These are phyloP conservation scores for Bombus sylvicola DNA, from an alignment of 1,140 invertebrate genomes.

Conservation along the genomic window DNA sequence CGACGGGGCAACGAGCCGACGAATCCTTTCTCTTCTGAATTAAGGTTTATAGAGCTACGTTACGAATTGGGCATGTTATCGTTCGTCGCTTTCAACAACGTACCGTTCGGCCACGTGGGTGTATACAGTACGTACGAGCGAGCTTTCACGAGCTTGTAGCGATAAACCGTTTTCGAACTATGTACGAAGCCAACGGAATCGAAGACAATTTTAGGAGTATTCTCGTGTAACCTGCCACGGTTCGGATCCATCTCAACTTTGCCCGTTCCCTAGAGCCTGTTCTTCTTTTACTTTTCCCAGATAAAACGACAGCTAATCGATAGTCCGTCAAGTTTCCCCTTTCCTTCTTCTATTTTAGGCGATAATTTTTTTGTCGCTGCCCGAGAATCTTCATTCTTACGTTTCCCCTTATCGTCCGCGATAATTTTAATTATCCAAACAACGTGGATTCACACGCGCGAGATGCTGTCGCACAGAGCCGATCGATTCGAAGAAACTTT, in stretches of 20 bases:
- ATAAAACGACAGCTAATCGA: conserved; percentile 81
- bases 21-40: background rate
- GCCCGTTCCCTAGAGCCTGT: conserved; percentile 75
- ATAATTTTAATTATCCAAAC: background rate
- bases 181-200: background rate
- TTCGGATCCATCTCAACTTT: conserved; percentile 67
- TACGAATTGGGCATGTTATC: background rate
- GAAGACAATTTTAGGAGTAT: conserved; percentile 74
- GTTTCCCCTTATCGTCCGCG: background rate
- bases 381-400: background rate
- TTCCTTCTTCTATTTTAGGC: background rate
- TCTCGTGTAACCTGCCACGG: conserved; percentile 78
- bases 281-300: conserved; percentile 82
- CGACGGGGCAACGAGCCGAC: background rate
- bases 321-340: conserved; percentile 61
- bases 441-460: background rate
- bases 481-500: background rate
- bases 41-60: no score
- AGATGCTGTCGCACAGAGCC: background rate
- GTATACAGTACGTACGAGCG: no score
- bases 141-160: background rate
- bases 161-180: background rate
- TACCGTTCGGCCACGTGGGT: background rate
- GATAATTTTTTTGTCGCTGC: background rate
- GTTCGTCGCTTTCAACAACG: background rate